These are phyloP conservation scores for Furnarius figulus DNA, from an alignment of 2,113 vertebrate genomes.

Conservation along the genomic window DNA sequence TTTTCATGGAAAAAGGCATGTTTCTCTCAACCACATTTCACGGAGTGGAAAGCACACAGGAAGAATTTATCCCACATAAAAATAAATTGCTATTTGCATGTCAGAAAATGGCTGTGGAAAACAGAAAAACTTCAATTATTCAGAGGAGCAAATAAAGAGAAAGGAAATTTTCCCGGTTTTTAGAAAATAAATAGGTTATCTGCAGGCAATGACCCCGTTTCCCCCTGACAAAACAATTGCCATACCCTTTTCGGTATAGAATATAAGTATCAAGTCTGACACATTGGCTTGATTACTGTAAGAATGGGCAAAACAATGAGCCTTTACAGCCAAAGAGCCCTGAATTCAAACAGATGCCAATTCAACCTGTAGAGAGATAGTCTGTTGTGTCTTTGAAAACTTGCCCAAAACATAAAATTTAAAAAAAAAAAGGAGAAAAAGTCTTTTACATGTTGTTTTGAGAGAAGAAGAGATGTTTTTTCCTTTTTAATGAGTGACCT, in stretches of 20 bases:
- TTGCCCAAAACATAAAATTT: neutral
- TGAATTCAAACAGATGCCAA: neutral
- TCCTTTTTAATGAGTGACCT: neutral
- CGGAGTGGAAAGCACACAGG: neutral
- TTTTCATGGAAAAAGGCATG: neutral
- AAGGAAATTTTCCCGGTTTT: neutral
- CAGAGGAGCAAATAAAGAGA: conserved; percentile 12
- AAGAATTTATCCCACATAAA: conserved; percentile 36
- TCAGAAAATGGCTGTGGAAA: conserved; percentile 9
- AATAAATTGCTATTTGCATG: conserved; percentile 16
- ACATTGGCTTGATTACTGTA: conserved; percentile 2
- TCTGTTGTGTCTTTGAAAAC: neutral
- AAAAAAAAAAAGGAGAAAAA: neutral
- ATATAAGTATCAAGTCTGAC: neutral
- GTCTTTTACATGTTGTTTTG: neutral
- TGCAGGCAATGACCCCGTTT: neutral
- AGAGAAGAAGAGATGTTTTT: neutral
- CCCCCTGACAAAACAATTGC: neutral
- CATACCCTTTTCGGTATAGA: neutral
- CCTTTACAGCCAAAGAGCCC: neutral
- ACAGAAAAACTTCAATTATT: conserved; percentile 25
- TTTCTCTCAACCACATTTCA: neutral
- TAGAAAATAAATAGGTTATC: conserved; percentile 2
- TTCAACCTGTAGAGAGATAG: neutral
- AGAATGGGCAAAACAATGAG: conserved; percentile 18